Conservation (phyloP, 2,888 invertebrate species). For the Zygogramma bicolorata region DNA sequence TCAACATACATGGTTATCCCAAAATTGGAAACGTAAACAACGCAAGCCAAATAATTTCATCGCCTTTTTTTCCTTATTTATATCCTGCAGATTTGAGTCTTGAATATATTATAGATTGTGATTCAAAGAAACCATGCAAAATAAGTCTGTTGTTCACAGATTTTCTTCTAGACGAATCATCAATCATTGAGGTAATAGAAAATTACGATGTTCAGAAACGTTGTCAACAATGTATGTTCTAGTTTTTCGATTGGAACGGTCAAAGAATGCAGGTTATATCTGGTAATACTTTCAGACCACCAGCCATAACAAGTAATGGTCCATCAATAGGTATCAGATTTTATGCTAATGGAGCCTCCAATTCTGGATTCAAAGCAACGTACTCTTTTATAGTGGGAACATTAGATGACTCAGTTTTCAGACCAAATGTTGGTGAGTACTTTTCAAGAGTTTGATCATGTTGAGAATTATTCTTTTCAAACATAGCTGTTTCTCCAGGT, state of each 20-base stretch:
- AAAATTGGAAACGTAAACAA: slow-evolving; percentile 62
- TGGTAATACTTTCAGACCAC: slow-evolving; percentile 77
- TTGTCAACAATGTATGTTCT: slow-evolving; percentile 38
- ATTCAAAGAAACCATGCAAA: slow-evolving; percentile 68
- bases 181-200: slow-evolving; percentile 73
- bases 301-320: slow-evolving; percentile 75
- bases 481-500: slow-evolving; percentile 65
- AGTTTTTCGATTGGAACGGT: slow-evolving; percentile 78
- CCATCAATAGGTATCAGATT: slow-evolving; percentile 75
- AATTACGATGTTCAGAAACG: neutral
- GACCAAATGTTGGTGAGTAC: slow-evolving; percentile 50
- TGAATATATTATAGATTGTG: slow-evolving; percentile 75
- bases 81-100: slow-evolving; percentile 77
- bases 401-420: slow-evolving; percentile 44
- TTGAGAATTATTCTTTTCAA: neutral
- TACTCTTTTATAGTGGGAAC: slow-evolving; percentile 61
- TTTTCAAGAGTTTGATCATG: neutral
- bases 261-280: slow-evolving; percentile 75
- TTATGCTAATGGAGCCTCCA: slow-evolving; percentile 78
- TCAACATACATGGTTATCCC: slow-evolving; percentile 68
- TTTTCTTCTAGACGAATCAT: slow-evolving; percentile 75
- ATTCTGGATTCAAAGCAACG: slow-evolving; percentile 75
- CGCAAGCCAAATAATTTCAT: slow-evolving; percentile 70
- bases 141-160: slow-evolving; percentile 77
- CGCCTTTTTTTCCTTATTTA: slow-evolving; percentile 77